Conservation (phyloP, 2,113 vertebrate species). For the Proterorhinus semilunaris region DNA sequence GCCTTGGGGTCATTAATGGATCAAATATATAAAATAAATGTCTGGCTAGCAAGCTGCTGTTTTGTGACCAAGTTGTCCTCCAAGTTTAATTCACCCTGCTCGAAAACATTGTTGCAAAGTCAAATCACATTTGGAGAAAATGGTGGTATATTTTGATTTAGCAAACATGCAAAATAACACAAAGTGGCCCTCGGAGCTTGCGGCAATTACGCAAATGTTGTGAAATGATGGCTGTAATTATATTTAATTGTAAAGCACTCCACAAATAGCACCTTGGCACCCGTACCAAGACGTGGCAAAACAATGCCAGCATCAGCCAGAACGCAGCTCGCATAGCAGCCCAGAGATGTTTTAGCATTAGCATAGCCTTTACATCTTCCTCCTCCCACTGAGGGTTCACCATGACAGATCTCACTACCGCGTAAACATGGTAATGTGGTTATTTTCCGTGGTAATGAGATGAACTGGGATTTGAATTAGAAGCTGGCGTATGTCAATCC, state of each 20-base stretch:
- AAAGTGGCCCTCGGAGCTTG: not conserved
- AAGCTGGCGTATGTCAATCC: conserved; percentile 62
- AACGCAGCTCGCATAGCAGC: conserved; percentile 34
- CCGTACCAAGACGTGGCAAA: conserved; percentile 12
- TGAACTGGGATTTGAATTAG: conserved; percentile 56
- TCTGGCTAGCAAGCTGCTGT: not conserved
- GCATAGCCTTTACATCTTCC: conserved; percentile 20
- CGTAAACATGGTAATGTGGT: conserved; percentile 27
- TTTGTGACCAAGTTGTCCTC: not conserved
- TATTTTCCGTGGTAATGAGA: conserved; percentile 62
- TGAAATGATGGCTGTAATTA: conserved; percentile 6
- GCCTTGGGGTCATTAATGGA: too few species aligned
- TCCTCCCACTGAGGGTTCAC: conserved; percentile 28
- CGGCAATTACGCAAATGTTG: conserved; percentile 8
- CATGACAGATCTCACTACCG: conserved; percentile 51
- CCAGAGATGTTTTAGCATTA: conserved; percentile 45
- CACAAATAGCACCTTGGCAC: conserved; percentile 7
- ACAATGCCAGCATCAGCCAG: conserved; percentile 43
- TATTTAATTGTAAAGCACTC: conserved; percentile 8
- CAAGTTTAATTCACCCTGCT: not conserved
- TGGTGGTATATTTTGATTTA: conserved; percentile 1
- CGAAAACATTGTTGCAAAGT: not conserved
- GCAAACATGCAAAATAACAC: conserved; percentile 4
- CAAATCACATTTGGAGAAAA: conserved; percentile 7
- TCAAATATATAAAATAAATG: too few species aligned